These are phyloP conservation scores for Xanthorhoe designata DNA, from an alignment of 2,888 invertebrate species.

Conservation along the genomic window DNA sequence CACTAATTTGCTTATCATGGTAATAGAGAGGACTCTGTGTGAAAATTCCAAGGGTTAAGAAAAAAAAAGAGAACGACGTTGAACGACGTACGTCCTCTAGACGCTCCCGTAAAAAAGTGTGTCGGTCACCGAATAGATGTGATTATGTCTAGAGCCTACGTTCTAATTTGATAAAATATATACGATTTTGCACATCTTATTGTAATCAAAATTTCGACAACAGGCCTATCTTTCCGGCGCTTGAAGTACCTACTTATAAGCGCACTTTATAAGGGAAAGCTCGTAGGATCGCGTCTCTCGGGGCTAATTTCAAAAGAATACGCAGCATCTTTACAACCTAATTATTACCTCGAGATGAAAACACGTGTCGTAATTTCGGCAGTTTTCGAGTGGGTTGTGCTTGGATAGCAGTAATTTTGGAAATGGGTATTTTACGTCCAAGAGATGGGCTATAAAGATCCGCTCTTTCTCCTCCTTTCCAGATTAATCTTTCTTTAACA, in stretches of 20 bases:
- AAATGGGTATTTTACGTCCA: constrained; percentile 22
- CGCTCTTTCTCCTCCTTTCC: neutral
- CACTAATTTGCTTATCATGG: no score
- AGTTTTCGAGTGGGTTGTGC: constrained; percentile 30
- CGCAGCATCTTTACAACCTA: constrained; percentile 44
- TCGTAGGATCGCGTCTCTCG: constrained; percentile 41
- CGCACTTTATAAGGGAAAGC: constrained; percentile 42
- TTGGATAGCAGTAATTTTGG: constrained; percentile 27
- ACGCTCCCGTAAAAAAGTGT: no score
- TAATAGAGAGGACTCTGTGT: no score
- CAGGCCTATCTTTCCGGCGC: constrained; percentile 38
- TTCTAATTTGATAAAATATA: no score
- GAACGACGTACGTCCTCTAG: no score
- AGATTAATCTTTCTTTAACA: neutral
- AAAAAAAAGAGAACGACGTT: no score
- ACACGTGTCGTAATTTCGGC: constrained; percentile 34
- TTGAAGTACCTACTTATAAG: constrained; percentile 41
- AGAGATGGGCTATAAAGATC: constrained; percentile 13
- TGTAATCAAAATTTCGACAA: constrained; percentile 44
- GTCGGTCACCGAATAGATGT: no score
- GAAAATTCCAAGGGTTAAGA: no score
- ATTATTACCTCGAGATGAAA: constrained; percentile 43
- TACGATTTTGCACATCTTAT: constrained; percentile 35
- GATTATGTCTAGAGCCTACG: no score
- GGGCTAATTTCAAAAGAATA: constrained; percentile 44